These are phyloP conservation scores for Pentalonia nigronervosa DNA, from an alignment of 1,140 invertebrate species.

Conservation along the genomic window DNA sequence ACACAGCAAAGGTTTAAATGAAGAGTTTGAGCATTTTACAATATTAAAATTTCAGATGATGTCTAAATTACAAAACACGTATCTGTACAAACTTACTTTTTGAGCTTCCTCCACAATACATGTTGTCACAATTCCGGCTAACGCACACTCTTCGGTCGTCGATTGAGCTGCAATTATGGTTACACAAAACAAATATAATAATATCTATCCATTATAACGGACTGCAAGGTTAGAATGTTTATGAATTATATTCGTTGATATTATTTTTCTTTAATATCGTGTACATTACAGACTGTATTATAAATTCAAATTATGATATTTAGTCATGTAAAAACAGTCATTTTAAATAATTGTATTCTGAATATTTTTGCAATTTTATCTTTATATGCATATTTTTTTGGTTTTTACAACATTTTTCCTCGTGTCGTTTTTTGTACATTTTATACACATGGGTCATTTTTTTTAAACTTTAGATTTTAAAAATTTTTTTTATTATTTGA, in stretches of 20 bases:
- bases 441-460: background rate
- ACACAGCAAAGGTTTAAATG: background rate
- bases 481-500: too few species aligned
- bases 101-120: slow-evolving; percentile 59
- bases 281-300: too few species aligned
- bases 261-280: too few species aligned
- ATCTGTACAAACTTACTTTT: slow-evolving; percentile 44
- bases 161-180: slow-evolving; percentile 38
- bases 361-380: too few species aligned
- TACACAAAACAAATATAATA: background rate
- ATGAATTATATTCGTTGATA: too few species aligned
- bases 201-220: background rate
- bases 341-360: background rate
- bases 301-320: too few species aligned
- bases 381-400: background rate
- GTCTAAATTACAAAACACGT: background rate
- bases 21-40: background rate
- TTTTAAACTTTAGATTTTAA: background rate
- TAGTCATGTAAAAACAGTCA: background rate
- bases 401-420: background rate
- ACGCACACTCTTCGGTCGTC: slow-evolving; percentile 57
- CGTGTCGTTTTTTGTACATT: background rate
- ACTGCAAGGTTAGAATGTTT: background rate
- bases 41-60: background rate
- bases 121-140: slow-evolving; percentile 57